A percentile compares a stretch with the other conserved stretches of the same genome.
These are phyloP conservation scores for Vidua chalybeata DNA, from an alignment of 2,113 vertebrate species.

Conservation along the genomic window DNA sequence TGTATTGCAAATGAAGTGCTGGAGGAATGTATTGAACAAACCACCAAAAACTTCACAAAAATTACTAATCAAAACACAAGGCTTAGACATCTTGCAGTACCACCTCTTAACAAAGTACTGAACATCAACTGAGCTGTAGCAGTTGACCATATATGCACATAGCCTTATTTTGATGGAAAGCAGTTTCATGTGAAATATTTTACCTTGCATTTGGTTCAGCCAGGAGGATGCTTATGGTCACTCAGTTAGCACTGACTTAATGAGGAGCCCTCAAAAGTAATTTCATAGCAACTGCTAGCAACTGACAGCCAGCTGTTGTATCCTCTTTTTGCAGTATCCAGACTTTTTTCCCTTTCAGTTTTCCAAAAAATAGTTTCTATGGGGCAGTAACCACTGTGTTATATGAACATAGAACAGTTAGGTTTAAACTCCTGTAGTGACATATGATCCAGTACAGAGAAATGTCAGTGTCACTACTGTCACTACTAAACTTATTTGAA, in stretches of 20 bases:
- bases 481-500: neutral
- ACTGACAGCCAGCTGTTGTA: neutral
- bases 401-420: neutral
- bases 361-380: neutral
- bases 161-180: neutral
- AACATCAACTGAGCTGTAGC: neutral
- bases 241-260: neutral
- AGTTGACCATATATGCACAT: neutral
- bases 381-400: neutral
- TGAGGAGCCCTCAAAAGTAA: neutral
- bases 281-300: neutral
- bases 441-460: neutral
- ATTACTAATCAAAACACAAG: slow-evolving; percentile 41
- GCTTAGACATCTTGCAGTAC: slow-evolving; percentile 31
- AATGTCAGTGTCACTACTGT: neutral
- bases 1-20: slow-evolving; percentile 67
- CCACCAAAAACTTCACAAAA: slow-evolving; percentile 51
- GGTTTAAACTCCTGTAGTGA: neutral
- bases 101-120: slow-evolving; percentile 12
- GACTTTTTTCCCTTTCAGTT: neutral
- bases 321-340: neutral
- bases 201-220: neutral
- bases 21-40: slow-evolving; percentile 55
- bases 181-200: neutral
- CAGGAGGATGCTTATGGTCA: neutral